These are phyloP conservation scores for Aphodius granarius DNA, from an alignment of 2,888 invertebrate genomes.

Conservation along the genomic window DNA sequence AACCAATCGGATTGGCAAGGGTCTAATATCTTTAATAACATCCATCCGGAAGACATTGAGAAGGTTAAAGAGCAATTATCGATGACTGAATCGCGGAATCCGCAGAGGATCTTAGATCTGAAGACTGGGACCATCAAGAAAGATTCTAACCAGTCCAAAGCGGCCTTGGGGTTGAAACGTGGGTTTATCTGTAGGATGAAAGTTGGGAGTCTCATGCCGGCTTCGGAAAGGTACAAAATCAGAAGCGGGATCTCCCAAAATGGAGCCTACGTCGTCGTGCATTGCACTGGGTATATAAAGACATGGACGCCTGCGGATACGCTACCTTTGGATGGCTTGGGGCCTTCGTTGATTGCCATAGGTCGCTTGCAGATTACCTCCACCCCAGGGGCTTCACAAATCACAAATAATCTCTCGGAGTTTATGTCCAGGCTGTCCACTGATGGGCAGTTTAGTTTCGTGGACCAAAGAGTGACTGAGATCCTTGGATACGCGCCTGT, in stretches of 20 bases:
- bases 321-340: conserved; percentile 56
- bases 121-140: conserved; percentile 99
- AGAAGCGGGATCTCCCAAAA: conserved; percentile 90
- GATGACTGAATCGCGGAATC: conserved; percentile 81
- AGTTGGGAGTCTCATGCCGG: conserved; percentile 72
- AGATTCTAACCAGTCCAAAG: conserved; percentile 65
- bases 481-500: conserved; percentile 87
- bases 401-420: conserved; percentile 65
- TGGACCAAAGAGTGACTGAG: conserved; percentile 87
- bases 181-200: conserved; percentile 97
- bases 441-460: conserved; percentile 94
- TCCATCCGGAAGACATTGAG: conserved; percentile 93
- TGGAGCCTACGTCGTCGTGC: conserved; percentile 94
- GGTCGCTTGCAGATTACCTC: conserved; percentile 91
- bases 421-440: conserved; percentile 91
- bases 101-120: conserved; percentile 87
- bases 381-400: conserved; percentile 75
- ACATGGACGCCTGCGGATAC: conserved; percentile 91
- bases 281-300: conserved; percentile 96
- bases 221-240: conserved; percentile 59
- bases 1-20: conserved; percentile 89
- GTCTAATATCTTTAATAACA: conserved; percentile 84
- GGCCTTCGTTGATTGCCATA: conserved; percentile 85
- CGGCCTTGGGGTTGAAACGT: conserved; percentile 94
- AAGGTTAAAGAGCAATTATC: conserved; percentile 91